Conservation (phyloP, 1,140 invertebrate genomes). For the Drosophila ohnishii region DNA sequence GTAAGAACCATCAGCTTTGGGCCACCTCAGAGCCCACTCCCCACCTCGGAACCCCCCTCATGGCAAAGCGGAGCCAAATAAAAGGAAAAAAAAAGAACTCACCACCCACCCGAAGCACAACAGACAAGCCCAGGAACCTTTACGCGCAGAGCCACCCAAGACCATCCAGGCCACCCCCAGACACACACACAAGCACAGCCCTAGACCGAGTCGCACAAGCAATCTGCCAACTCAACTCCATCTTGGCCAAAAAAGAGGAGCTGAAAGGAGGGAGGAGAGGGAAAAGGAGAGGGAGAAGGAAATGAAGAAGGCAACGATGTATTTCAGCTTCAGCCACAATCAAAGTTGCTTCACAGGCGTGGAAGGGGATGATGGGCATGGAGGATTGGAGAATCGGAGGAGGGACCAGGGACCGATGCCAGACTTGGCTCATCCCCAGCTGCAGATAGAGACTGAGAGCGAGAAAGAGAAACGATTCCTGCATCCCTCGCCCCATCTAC, state of each 20-base stretch:
- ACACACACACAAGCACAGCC: constrained; percentile 32
- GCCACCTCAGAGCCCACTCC: constrained; percentile 23
- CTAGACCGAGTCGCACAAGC: constrained; percentile 40
- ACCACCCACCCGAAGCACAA: constrained; percentile 65
- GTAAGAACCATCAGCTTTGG: constrained; percentile 71
- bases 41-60: neutral
- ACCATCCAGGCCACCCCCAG: constrained; percentile 9
- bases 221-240: constrained; percentile 67
- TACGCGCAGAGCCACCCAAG: constrained; percentile 23
- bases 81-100: constrained; percentile 41
- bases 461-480: constrained; percentile 37
- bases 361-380: constrained; percentile 37
- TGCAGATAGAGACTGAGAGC: constrained; percentile 29
- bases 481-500: constrained; percentile 37
- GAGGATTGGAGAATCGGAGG: constrained; percentile 27
- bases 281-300: constrained; percentile 36
- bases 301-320: constrained; percentile 67
- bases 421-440: constrained; percentile 74
- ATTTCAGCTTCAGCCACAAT: constrained; percentile 76
- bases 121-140: constrained; percentile 64
- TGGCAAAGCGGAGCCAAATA: constrained; percentile 18
- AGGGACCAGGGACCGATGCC: constrained; percentile 46
- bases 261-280: constrained; percentile 13
- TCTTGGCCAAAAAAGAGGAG: constrained; percentile 74
- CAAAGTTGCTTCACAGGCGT: constrained; percentile 66